These are phyloP conservation scores for Candoia aspera DNA, from an alignment of 2,113 vertebrate species.

Conservation along the genomic window DNA sequence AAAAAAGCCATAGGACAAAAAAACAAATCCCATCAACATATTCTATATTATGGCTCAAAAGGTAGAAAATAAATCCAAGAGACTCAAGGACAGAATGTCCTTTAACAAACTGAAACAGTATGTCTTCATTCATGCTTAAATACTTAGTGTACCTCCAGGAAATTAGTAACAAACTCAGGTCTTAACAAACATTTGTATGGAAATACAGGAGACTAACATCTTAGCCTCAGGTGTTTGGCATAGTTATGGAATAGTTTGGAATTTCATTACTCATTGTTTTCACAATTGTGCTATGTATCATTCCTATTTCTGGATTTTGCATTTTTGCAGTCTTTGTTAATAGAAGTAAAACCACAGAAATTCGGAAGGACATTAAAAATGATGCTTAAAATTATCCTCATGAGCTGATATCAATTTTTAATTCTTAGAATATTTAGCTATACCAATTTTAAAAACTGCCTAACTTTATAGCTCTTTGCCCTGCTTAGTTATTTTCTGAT, in stretches of 20 bases:
- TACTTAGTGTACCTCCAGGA: background rate
- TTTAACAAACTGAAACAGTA: slow-evolving; percentile 21
- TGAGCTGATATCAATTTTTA: background rate
- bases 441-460: background rate
- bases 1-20: background rate
- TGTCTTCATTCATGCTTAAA: slow-evolving; percentile 16
- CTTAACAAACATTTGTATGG: slow-evolving; percentile 19
- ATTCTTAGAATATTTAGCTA: background rate
- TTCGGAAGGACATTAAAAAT: background rate
- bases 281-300: background rate
- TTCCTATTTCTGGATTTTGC: background rate
- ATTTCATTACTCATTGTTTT: background rate
- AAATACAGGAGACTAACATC: slow-evolving; percentile 9
- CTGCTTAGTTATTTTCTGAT: background rate
- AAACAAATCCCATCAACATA: background rate
- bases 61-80: background rate
- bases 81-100: slow-evolving; percentile 29
- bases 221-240: background rate
- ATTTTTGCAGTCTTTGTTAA: background rate
- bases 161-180: slow-evolving; percentile 3
- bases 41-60: background rate
- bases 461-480: background rate
- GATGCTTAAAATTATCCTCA: background rate
- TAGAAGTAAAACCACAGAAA: background rate
- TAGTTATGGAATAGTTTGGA: background rate